Conservation (phyloP, 2,797 vertebrate species). For the Danio aesculapii region DNA sequence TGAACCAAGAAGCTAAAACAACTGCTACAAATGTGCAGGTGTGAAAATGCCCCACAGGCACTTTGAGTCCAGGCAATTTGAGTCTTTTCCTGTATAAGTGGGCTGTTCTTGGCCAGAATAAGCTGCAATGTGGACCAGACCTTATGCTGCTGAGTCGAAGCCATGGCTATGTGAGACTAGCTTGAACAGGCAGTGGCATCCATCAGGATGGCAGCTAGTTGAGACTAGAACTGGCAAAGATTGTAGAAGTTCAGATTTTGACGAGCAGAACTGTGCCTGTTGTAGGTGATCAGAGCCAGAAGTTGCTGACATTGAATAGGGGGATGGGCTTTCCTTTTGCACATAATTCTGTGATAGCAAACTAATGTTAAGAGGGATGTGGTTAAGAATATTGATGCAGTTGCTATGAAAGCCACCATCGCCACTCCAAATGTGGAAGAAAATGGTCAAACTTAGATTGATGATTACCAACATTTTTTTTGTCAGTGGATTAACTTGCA, state of each 20-base stretch:
- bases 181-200: constrained; percentile 3
- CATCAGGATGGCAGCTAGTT: constrained; percentile 15
- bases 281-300: not conserved
- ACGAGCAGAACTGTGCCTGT: not conserved
- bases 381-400: too few relatives aligned
- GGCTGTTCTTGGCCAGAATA: constrained; percentile 15
- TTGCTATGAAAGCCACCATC: too few relatives aligned
- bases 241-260: not conserved
- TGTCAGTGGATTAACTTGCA: too few relatives aligned
- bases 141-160: constrained; percentile 20
- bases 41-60: not conserved
- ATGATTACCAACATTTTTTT: too few relatives aligned
- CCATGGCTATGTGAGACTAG: constrained; percentile 15
- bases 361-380: too few relatives aligned
- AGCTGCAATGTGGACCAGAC: constrained; percentile 23
- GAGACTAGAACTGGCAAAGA: constrained; percentile 4
- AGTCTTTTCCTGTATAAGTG: not conserved
- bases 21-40: too few relatives aligned
- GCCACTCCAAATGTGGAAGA: too few relatives aligned
- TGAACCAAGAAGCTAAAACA: too few relatives aligned
- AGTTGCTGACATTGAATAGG: too few relatives aligned
- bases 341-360: too few relatives aligned
- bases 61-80: not conserved
- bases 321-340: too few relatives aligned
- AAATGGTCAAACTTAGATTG: too few relatives aligned